Base-by-base conservation (phyloP, 2,113 vertebrate genomes). In the Ailurus styani region DNA sequence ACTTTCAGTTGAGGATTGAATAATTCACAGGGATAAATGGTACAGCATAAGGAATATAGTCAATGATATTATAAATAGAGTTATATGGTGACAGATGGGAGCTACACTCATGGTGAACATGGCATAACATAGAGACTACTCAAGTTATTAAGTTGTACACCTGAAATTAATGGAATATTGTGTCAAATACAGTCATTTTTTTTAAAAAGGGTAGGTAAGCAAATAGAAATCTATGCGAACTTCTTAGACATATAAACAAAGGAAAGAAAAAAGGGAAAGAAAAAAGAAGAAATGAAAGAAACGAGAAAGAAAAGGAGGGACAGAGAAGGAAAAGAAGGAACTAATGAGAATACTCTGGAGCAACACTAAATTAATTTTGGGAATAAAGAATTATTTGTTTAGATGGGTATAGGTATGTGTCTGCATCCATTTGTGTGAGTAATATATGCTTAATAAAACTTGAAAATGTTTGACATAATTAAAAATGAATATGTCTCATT, bases 241-340 rank as follows among this genome's bases (percentile, higher is more conserved):
- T 72, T 62, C 5, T 52, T 87, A 73, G 37, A 29, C n/a, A 23
- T 31, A n/a, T 31, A 89, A 81, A 75, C 66, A 37, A 89, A 92
- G 21, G 21, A 54, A 85, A 78, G 23, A 66, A 57, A 40, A 68
- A 62, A 60, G 15, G 29, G 3, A 52, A 64, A 10, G 54, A 40
- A 93, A 40, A 93, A 77, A 9, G 13, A 4, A 21, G 14, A 57
- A 84, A 84, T 21, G 29, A 77, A 47, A 21, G 18, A 81, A 87
- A 77, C 0, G 6, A 42, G 17, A 13, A 54, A 62, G 5, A 0
- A 11, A 66, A 10, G 14, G 0, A 72, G 40, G 45, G 10, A 73
- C 6, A 18, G 34, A 87, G 40, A 23, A 31, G 34, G 5, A 11
- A 42, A 87, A 31, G 27, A 37, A 83, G 17, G 25, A 55, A 85